Conservation (phyloP, 2,113 vertebrate species). For the Protobothrops mucrosquamatus region DNA sequence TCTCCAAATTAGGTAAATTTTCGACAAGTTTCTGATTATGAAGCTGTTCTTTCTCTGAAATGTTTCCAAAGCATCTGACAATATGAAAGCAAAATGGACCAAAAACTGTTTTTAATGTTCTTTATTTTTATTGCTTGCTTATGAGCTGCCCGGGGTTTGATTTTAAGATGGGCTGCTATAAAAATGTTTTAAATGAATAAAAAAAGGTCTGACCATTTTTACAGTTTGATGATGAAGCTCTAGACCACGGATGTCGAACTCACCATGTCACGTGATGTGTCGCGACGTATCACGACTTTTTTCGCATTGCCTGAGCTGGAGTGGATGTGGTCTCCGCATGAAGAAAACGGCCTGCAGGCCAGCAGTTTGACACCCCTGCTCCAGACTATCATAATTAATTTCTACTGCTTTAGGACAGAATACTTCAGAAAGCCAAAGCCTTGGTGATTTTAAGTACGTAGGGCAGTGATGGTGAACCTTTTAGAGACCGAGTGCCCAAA, state of each 20-base stretch:
- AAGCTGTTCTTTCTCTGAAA: background rate
- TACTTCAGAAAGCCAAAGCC: background rate
- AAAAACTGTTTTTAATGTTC: background rate
- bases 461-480: no score
- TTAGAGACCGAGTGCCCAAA: no score
- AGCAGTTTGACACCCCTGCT: background rate
- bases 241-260: no score
- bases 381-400: background rate
- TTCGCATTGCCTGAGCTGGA: no score
- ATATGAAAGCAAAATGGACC: background rate
- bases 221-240: background rate
- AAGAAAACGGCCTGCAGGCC: no score
- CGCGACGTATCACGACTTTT: no score
- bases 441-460: background rate
- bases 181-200: background rate
- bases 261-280: no score
- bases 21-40: background rate
- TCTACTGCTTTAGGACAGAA: background rate
- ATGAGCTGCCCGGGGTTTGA: background rate
- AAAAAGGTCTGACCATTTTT: background rate
- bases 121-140: background rate
- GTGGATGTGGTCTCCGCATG: no score
- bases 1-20: background rate
- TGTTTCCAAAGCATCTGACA: background rate
- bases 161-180: background rate